phyloP scores from a whole-genome alignment of 1,140 invertebrate genomes.

The Macrocentrus cingulum region DNA sequence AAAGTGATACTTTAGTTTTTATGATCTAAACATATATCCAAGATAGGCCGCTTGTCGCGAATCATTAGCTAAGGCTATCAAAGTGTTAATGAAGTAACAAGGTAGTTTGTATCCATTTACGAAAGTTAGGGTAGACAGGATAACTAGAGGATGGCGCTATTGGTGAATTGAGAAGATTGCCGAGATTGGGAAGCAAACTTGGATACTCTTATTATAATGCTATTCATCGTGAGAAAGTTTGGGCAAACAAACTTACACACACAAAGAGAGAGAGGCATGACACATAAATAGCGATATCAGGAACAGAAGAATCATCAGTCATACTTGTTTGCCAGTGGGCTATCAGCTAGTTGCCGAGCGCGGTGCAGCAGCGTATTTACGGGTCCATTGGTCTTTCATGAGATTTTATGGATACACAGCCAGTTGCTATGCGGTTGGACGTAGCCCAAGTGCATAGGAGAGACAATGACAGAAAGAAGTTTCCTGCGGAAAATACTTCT shows the following conservation, averaged over 20 bases:
- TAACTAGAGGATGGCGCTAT: too few species aligned
- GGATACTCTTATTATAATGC: not conserved
- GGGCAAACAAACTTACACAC: not conserved
- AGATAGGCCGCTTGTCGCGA: too few species aligned
- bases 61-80: too few species aligned
- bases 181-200: too few species aligned
- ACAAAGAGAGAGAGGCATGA: not conserved
- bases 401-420: slow-evolving; percentile 9
- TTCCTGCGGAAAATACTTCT: slow-evolving; percentile 15
- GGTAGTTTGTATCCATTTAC: too few species aligned
- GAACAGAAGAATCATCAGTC: slow-evolving; percentile 14
- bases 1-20: too few species aligned
- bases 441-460: not conserved
- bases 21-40: too few species aligned
- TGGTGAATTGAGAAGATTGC: too few species aligned
- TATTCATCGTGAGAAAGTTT: not conserved
- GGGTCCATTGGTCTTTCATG: slow-evolving; percentile 17
- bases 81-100: too few species aligned
- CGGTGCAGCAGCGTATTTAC: not conserved
- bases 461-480: slow-evolving; percentile 14
- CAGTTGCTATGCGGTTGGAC: slow-evolving; percentile 5
- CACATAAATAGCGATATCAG: slow-evolving; percentile 14
- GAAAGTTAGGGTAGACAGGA: too few species aligned
- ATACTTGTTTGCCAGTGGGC: slow-evolving; percentile 20
- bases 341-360: slow-evolving; percentile 14